phyloP scores from a whole-genome alignment of 2,888 invertebrate species.

The Resseliella maxima region DNA sequence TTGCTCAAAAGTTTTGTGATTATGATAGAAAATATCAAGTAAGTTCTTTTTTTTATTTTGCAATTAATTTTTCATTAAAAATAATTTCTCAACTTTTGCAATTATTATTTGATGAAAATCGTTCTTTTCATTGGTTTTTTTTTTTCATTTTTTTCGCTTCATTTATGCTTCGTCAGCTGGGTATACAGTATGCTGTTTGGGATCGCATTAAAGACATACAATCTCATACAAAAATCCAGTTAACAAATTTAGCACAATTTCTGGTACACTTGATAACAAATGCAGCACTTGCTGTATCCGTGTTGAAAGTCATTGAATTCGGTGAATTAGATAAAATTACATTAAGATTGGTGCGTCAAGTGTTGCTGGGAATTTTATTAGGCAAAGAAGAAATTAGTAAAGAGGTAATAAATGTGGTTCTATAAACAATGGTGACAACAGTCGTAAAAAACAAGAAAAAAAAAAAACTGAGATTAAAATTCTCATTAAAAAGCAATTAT shows the following conservation, averaged over 20 bases:
- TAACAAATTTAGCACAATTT: slow-evolving; percentile 82
- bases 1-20: slow-evolving; percentile 86
- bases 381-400: slow-evolving; percentile 70
- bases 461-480: not conserved
- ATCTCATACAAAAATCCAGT: slow-evolving; percentile 72
- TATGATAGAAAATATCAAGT: slow-evolving; percentile 86
- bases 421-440: no score
- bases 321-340: slow-evolving; percentile 83
- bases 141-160: not conserved
- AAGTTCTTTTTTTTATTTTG: no score
- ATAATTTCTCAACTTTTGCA: slow-evolving; percentile 50
- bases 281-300: slow-evolving; percentile 82
- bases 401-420: slow-evolving; percentile 58
- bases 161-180: slow-evolving; percentile 71
- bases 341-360: slow-evolving; percentile 82
- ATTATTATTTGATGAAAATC: not conserved
- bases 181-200: slow-evolving; percentile 90
- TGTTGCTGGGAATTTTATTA: slow-evolving; percentile 80
- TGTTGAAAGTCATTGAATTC: slow-evolving; percentile 88
- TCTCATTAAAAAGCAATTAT: not conserved
- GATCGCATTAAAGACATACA: slow-evolving; percentile 88
- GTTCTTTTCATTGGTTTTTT: not conserved
- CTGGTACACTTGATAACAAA: slow-evolving; percentile 82
- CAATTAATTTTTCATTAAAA: no score
- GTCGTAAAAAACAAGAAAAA: no score